Evolutionary conservation across 2,797 vertebrate species (phyloP).

Genomic region (Eulemur mongoz): DNA sequence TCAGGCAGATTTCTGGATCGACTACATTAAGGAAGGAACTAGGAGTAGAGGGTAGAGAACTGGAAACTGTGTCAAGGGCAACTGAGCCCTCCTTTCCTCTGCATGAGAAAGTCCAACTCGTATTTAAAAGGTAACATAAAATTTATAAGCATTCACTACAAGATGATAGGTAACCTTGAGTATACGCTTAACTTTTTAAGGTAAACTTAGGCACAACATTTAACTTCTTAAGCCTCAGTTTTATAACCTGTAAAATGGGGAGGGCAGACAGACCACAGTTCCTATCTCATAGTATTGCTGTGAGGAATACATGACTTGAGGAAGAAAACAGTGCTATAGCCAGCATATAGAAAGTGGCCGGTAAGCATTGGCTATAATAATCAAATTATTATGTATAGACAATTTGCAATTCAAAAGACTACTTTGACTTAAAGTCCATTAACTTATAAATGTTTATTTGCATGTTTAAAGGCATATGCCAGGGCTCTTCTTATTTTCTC

Average conservation of each 20-base stretch:
- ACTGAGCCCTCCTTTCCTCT: neutral
- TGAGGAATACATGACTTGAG: neutral
- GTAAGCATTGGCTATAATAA: neutral
- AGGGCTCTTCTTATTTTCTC: neutral
- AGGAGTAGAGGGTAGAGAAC: neutral
- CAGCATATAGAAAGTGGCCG: neutral
- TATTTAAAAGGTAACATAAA: neutral
- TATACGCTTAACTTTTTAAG: neutral
- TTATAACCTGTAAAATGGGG: neutral
- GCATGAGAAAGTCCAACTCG: neutral
- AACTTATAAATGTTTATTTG: neutral
- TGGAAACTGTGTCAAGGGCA: neutral
- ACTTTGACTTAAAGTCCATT: neutral
- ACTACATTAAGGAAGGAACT: neutral
- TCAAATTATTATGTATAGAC: neutral
- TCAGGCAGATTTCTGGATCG: neutral
- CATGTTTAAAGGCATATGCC: neutral
- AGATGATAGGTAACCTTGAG: neutral
- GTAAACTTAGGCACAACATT: neutral
- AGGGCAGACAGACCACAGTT: neutral
- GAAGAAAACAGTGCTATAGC: neutral
- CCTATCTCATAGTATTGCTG: neutral
- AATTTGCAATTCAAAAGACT: neutral
- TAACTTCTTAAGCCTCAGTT: neutral
- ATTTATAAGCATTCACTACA: neutral